A percentile compares a stretch with the other conserved stretches of the same genome.
Evolutionary conservation across 2,888 invertebrate species (phyloP).

Genomic region (Lithophane ornitopus): DNA sequence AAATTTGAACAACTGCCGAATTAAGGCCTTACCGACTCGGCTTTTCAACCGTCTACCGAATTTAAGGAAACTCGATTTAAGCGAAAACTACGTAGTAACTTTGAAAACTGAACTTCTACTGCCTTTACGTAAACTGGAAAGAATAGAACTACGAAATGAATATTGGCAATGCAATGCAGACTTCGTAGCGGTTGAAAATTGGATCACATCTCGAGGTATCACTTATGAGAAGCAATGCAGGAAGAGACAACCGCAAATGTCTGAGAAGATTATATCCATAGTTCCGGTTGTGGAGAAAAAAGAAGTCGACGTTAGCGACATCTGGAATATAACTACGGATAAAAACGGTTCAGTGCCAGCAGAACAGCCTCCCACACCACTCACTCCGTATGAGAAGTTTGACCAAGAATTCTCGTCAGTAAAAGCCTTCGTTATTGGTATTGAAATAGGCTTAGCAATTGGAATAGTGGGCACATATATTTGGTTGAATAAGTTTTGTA

Average conservation of each 20-base stretch:
- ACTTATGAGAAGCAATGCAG: constrained; percentile 86
- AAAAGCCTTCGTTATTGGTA: constrained; percentile 85
- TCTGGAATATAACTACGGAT: constrained; percentile 83
- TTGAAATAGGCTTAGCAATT: constrained; percentile 84
- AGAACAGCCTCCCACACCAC: constrained; percentile 66
- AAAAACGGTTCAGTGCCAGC: constrained; percentile 69
- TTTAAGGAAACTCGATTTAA: constrained; percentile 90
- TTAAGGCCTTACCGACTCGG: constrained; percentile 88
- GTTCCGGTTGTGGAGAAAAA: constrained; percentile 79
- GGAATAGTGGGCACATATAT: constrained; percentile 86
- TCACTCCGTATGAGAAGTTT: constrained; percentile 83
- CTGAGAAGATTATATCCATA: constrained; percentile 90
- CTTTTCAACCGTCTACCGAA: constrained; percentile 90
- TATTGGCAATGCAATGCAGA: constrained; percentile 90
- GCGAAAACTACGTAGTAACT: constrained; percentile 91
- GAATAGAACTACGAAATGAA: constrained; percentile 90
- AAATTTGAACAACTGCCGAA: constrained; percentile 91
- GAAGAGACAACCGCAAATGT: constrained; percentile 86
- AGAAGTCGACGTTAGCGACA: constrained; percentile 80
- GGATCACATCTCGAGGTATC: constrained; percentile 82
- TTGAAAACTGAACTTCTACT: constrained; percentile 86
- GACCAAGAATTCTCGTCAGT: constrained; percentile 85
- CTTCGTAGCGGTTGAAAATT: constrained; percentile 82
- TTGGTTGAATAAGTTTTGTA: constrained; percentile 83
- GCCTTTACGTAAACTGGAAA: constrained; percentile 85